Conservation (phyloP, 2,888 invertebrate species). For the Philereme vetulata region DNA sequence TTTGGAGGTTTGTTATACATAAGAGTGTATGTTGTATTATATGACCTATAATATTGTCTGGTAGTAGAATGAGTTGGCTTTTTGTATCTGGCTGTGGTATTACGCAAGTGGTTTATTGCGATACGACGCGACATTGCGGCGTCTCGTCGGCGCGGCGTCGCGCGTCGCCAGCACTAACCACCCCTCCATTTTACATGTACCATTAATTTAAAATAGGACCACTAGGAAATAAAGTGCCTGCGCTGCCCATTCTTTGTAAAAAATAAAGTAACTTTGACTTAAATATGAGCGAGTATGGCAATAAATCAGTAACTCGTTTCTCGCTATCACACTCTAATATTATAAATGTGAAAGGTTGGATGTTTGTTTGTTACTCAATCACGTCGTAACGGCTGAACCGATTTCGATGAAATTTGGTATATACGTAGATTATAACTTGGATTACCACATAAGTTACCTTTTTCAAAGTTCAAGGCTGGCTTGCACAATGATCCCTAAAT, state of each 20-base stretch:
- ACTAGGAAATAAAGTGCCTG: slow-evolving; percentile 18
- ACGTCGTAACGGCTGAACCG: no score
- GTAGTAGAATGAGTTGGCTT: slow-evolving; percentile 36
- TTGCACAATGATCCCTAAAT: no score
- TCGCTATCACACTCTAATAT: no score
- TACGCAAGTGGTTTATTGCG: slow-evolving; percentile 61
- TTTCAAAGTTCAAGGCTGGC: no score
- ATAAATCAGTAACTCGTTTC: no score
- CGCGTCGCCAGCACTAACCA: slow-evolving; percentile 34
- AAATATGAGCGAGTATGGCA: slow-evolving; percentile 2
- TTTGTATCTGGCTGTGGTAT: slow-evolving; percentile 42
- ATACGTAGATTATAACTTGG: no score
- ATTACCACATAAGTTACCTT: no score
- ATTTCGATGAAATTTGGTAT: no score
- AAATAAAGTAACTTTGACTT: slow-evolving; percentile 10
- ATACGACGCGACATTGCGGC: slow-evolving; percentile 54
- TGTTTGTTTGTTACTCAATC: no score
- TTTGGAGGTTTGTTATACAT: no score
- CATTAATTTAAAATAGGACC: slow-evolving; percentile 28
- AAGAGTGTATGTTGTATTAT: no score
- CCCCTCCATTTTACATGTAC: slow-evolving; percentile 31
- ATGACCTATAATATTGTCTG: neutral
- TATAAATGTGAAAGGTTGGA: no score
- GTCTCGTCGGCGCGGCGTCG: slow-evolving; percentile 41
- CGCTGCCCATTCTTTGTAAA: slow-evolving; percentile 9